phyloP scores from a whole-genome alignment of 2,113 vertebrate species.

The Oreamnos americanus region DNA sequence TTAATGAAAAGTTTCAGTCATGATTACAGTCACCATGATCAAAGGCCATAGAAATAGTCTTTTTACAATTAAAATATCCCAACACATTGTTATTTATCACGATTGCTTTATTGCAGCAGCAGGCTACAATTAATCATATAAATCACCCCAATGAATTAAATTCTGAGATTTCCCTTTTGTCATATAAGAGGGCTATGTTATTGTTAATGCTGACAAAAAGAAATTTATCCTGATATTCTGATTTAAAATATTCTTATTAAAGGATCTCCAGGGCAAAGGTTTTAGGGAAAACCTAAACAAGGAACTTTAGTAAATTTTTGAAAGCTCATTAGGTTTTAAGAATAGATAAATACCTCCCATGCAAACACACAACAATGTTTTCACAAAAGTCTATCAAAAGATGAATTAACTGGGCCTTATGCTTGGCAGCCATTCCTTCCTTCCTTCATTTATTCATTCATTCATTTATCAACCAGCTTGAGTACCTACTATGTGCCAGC shows the following conservation, averaged over 20 bases:
- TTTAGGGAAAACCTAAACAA: conserved; percentile 33
- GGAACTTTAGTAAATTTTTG: conserved; percentile 27
- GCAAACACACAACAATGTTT: conserved; percentile 12
- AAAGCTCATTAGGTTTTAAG: conserved; percentile 54
- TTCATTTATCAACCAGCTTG: neutral
- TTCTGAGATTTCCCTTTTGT: conserved; percentile 56
- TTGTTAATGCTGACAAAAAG: conserved; percentile 65
- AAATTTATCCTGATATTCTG: conserved; percentile 32
- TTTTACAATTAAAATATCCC: conserved; percentile 78
- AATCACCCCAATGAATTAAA: conserved; percentile 53
- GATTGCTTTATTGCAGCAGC: conserved; percentile 62
- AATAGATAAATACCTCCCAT: neutral
- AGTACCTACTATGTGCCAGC: neutral
- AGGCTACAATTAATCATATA: conserved; percentile 76
- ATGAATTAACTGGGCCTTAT: conserved; percentile 4
- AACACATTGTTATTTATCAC: conserved; percentile 72
- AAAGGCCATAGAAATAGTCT: conserved; percentile 73
- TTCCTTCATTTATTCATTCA: conserved; percentile 11
- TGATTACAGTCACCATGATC: conserved; percentile 72
- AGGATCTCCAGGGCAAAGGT: conserved; percentile 32
- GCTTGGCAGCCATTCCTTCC: neutral
- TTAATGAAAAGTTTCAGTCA: conserved; percentile 82
- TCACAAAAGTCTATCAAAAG: conserved; percentile 8
- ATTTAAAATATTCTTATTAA: conserved; percentile 47
- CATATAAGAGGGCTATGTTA: conserved; percentile 53